A percentile compares a stretch with the other conserved stretches of the same genome.
Conservation (phyloP, 2,888 invertebrate species). For the Tetragonula carbonaria region DNA sequence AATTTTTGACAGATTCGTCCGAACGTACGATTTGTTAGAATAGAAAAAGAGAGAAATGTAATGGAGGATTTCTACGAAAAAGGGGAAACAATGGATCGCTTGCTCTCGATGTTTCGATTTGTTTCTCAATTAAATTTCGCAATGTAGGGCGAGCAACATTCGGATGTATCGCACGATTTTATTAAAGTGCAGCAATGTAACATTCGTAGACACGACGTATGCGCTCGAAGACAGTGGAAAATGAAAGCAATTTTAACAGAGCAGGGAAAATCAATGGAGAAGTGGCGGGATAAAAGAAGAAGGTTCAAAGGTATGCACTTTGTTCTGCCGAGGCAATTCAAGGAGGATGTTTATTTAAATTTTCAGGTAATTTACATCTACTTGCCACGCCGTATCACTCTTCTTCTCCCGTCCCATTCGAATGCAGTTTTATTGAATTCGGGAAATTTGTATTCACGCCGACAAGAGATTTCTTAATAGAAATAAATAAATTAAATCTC, state of each 20-base stretch:
- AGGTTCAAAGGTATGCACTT: constrained; percentile 59
- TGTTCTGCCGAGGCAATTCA: constrained; percentile 47
- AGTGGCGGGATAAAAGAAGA: constrained; percentile 45
- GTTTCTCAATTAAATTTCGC: constrained; percentile 3
- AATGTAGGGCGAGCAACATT: not conserved
- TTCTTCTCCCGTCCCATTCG: constrained; percentile 17
- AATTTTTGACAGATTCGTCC: not conserved
- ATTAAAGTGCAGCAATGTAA: constrained; percentile 11
- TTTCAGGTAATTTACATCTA: constrained; percentile 71
- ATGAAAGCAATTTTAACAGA: constrained; percentile 51
- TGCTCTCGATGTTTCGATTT: not conserved
- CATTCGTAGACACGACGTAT: not conserved
- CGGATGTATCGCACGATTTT: constrained; percentile 11
- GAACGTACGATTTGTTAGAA: not conserved
- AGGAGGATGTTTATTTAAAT: constrained; percentile 69
- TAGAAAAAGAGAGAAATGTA: not conserved
- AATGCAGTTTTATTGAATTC: constrained; percentile 36
- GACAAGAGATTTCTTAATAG: constrained; percentile 13
- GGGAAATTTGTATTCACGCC: constrained; percentile 26
- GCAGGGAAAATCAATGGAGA: constrained; percentile 48
- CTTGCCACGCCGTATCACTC: constrained; percentile 58
- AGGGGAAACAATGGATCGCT: not conserved
- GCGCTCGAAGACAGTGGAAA: constrained; percentile 25
- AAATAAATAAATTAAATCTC: not conserved
- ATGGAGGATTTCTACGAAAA: not conserved